Percentiles rank a stretch among this genome's conserved stretches.
Evolutionary conservation across 1,140 invertebrate species (phyloP).

Genomic region (Gonioctena quinquepunctata): DNA sequence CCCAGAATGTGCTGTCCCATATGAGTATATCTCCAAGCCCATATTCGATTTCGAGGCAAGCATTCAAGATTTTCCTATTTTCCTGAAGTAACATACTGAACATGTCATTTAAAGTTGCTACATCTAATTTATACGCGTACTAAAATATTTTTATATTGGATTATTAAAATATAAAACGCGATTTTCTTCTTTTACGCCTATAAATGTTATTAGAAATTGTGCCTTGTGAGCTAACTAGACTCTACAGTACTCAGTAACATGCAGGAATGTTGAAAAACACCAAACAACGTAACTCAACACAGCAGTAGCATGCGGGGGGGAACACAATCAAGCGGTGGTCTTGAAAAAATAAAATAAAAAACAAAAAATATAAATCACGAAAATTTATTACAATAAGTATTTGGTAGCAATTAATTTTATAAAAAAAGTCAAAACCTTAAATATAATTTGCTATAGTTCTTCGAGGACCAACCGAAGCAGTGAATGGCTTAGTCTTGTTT

Average conservation of each 20-base stretch:
- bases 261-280: slow-evolving; percentile 43
- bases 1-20: no score
- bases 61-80: not conserved
- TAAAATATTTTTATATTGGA: slow-evolving; percentile 50
- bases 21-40: not conserved
- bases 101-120: slow-evolving; percentile 38
- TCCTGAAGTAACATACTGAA: slow-evolving; percentile 14
- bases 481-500: slow-evolving; percentile 43
- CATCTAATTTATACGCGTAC: slow-evolving; percentile 47
- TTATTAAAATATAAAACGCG: slow-evolving; percentile 55
- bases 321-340: slow-evolving; percentile 34
- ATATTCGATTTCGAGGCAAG: no score
- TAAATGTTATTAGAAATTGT: slow-evolving; percentile 42
- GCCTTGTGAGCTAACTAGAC: slow-evolving; percentile 46
- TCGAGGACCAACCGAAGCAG: slow-evolving; percentile 32
- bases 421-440: slow-evolving; percentile 49
- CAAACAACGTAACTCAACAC: slow-evolving; percentile 42
- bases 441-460: slow-evolving; percentile 45
- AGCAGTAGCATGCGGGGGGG: slow-evolving; percentile 25
- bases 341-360: slow-evolving; percentile 36
- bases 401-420: slow-evolving; percentile 56
- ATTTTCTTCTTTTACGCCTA: slow-evolving; percentile 37
- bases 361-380: slow-evolving; percentile 55
- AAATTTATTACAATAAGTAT: slow-evolving; percentile 54
- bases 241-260: slow-evolving; percentile 49